Evolutionary conservation across 2,888 invertebrate species (phyloP).

Genomic region (Oasisia sp.): DNA sequence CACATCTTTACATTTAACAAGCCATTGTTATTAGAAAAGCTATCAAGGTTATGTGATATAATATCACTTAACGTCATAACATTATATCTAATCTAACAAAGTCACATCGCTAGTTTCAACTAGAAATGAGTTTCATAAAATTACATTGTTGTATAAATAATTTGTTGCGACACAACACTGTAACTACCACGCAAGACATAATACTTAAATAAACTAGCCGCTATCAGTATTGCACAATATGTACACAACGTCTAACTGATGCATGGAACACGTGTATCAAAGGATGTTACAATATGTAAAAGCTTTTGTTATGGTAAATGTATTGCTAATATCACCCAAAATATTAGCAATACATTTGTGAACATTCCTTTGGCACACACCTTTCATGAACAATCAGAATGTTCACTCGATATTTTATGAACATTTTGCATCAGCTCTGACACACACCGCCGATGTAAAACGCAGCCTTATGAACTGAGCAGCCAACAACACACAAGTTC

Average conservation of each 20-base stretch:
- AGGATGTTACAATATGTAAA: neutral
- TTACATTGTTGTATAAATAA: neutral
- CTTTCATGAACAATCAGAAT: neutral
- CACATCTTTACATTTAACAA: neutral
- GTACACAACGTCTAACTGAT: neutral
- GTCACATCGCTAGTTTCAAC: neutral
- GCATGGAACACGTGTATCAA: neutral
- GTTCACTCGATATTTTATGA: neutral
- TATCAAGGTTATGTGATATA: neutral
- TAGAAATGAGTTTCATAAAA: too few species aligned
- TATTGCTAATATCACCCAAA: too few species aligned
- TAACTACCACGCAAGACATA: neutral
- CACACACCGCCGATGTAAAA: neutral
- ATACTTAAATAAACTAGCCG: neutral
- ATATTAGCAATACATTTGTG: neutral
- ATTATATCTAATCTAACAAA: neutral
- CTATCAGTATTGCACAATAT: neutral
- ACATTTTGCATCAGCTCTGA: neutral
- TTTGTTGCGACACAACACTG: too few species aligned
- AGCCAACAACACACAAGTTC: neutral
- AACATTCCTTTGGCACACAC: neutral
- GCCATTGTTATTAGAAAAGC: neutral
- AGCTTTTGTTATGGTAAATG: too few species aligned
- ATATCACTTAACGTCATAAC: too few species aligned
- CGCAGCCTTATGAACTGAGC: neutral